These are phyloP conservation scores for Anguilla obscura DNA, from an alignment of 2,797 vertebrate species.

Conservation along the genomic window DNA sequence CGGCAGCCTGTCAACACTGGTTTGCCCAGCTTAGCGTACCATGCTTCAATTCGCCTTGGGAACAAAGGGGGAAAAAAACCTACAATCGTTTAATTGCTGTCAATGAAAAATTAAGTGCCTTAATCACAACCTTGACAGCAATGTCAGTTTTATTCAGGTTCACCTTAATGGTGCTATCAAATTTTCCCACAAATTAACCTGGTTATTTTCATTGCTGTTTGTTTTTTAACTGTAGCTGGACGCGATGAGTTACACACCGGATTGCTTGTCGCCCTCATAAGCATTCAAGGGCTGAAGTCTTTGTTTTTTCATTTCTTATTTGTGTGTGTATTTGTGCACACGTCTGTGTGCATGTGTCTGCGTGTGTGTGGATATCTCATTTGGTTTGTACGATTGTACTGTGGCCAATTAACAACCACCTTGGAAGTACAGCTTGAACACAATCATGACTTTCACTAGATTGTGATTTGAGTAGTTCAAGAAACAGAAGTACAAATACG, in stretches of 20 bases:
- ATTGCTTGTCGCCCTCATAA: conserved; percentile 27
- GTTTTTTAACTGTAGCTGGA: conserved; percentile 34
- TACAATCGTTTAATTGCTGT: conserved; percentile 47
- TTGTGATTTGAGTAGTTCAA: not conserved
- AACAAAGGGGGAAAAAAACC: conserved; percentile 30
- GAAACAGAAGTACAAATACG: not conserved
- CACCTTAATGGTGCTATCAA: conserved; percentile 40
- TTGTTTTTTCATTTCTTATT: not conserved
- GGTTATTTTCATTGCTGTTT: conserved; percentile 39
- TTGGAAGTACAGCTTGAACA: not conserved
- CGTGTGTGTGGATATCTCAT: not conserved
- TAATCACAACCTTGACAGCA: conserved; percentile 34
- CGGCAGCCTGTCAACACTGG: conserved; percentile 35
- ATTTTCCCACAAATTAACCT: conserved; percentile 42
- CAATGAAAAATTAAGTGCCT: conserved; percentile 45
- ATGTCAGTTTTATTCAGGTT: conserved; percentile 14
- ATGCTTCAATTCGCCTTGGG: not conserved
- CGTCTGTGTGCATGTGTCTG: not conserved
- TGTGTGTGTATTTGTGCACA: not conserved
- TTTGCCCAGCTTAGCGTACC: conserved; percentile 8
- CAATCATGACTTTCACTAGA: not conserved
- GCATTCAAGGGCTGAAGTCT: not conserved
- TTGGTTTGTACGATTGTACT: not conserved
- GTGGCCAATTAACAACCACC: not conserved
- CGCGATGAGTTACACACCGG: conserved; percentile 24